Base-by-base conservation (phyloP, 37 sponge, comb jelly and placozoan genomes). In the Halichondria panicea region DNA sequence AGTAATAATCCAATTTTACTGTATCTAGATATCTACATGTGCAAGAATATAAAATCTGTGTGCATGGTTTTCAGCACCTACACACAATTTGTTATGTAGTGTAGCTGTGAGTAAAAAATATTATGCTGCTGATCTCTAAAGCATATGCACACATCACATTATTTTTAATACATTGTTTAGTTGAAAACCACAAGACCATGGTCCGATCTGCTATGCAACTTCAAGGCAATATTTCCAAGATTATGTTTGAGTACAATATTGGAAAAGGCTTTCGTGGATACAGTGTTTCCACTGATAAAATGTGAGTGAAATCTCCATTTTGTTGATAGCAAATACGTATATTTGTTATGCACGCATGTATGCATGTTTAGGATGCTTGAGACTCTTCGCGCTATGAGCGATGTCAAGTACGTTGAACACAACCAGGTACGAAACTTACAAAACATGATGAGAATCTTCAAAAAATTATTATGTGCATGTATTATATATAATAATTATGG, bases 381-480 rank as follows among this genome's bases (percentile, higher is more conserved):
- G 22, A 36, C 53, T 0, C 46, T 87, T 27, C 75, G 80, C 25
- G 28, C 59, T 41, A 75, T 80, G 70, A 63, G 63, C 31, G 28
- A 74, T 21, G 87, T 87, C 2, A 37, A 46, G 21, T 71, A 75
- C 48, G 74, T 79, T 22, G 87, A 87, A 43, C 33, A 56, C 38
- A 80, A 74, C 58, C 83, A 82, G 83, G 75, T 74, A 55, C n/a
- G 69, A 4, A 32, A 31, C 4, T n/a, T n/a, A n/a, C n/a, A n/a
- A n/a, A n/a, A n/a, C n/a, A n/a, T n/a, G n/a, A n/a, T n/a, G n/a
- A n/a, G n/a, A n/a, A n/a, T n/a, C n/a, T n/a, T n/a, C n/a, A n/a
- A n/a, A n/a, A n/a, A n/a, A n/a, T n/a, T n/a, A n/a, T n/a, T n/a
- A n/a, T n/a, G n/a, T n/a, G n/a, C n/a, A n/a, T n/a, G n/a, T n/a